Conservation (phyloP, 2,797 vertebrate species). For the Jordanella pulchra region DNA sequence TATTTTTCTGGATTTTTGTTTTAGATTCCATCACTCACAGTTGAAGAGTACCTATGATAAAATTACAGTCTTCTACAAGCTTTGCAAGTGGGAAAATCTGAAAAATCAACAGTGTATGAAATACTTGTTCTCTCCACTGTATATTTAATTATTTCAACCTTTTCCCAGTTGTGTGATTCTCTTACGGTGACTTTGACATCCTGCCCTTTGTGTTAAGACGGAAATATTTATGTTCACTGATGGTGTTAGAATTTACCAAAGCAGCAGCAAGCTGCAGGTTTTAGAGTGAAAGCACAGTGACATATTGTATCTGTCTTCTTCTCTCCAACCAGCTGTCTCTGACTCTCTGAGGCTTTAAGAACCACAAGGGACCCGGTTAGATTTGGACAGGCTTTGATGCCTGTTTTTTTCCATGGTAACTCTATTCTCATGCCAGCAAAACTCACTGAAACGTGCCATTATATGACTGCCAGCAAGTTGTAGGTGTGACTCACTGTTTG, state of each 20-base stretch:
- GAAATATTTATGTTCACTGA: conserved; percentile 27
- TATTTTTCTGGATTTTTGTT: too few species aligned
- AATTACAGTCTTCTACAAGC: too few species aligned
- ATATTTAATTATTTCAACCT: neutral
- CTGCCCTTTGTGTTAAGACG: conserved; percentile 9
- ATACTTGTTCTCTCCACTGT: too few species aligned
- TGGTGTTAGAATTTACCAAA: conserved; percentile 52
- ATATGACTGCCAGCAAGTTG: conserved; percentile 27
- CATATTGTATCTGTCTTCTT: conserved; percentile 54
- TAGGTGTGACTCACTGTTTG: conserved; percentile 10
- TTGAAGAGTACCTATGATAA: too few species aligned
- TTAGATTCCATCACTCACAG: too few species aligned
- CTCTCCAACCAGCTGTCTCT: conserved; percentile 56
- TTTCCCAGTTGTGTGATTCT: neutral
- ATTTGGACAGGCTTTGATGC: conserved; percentile 53
- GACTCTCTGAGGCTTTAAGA: conserved; percentile 43
- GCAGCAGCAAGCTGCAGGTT: conserved; percentile 36
- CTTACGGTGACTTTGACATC: neutral
- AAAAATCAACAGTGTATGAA: too few species aligned
- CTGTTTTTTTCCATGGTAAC: conserved; percentile 22
- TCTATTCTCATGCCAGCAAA: conserved; percentile 54
- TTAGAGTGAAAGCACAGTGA: conserved; percentile 54
- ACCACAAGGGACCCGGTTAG: conserved; percentile 48
- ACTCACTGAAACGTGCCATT: conserved; percentile 38
- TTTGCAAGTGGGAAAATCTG: too few species aligned